A percentile compares a stretch with the other conserved stretches of the same genome.
phyloP scores from a whole-genome alignment of 2,797 vertebrate species.

The Gymnoscopelus braueri region DNA sequence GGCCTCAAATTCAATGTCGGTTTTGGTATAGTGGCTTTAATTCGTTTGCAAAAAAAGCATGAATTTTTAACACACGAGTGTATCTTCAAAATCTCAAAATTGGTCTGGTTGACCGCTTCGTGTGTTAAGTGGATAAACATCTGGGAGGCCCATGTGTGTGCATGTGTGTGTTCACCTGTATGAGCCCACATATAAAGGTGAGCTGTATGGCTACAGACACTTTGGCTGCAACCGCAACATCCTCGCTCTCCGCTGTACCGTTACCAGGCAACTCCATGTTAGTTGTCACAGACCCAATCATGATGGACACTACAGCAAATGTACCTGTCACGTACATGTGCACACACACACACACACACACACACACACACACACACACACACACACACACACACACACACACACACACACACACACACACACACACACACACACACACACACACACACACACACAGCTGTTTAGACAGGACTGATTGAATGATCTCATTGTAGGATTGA shows the following conservation, averaged over 20 bases:
- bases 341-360: slow-evolving; percentile 9
- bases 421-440: no score
- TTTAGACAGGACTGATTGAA: no score
- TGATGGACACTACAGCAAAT: slow-evolving; percentile 88
- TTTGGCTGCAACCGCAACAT: slow-evolving; percentile 73
- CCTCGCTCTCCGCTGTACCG: slow-evolving; percentile 50
- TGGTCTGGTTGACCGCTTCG: no score
- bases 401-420: no score
- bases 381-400: not conserved
- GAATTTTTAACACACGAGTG: no score
- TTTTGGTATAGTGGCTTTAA: no score
- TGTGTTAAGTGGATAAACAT: no score
- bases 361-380: slow-evolving; percentile 16
- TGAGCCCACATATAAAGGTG: slow-evolving; percentile 87
- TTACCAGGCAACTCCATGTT: slow-evolving; percentile 79
- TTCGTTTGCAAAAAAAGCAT: no score
- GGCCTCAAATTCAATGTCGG: no score
- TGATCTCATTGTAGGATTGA: no score
- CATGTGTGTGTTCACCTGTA: slow-evolving; percentile 81
- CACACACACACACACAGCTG: not conserved
- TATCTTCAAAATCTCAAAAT: no score
- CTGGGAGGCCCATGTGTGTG: not conserved
- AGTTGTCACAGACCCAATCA: slow-evolving; percentile 85
- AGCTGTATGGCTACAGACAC: slow-evolving; percentile 85
- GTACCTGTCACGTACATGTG: slow-evolving; percentile 74